phyloP scores from a whole-genome alignment of 2,888 invertebrate genomes.

The Xestia rhomboidea region DNA sequence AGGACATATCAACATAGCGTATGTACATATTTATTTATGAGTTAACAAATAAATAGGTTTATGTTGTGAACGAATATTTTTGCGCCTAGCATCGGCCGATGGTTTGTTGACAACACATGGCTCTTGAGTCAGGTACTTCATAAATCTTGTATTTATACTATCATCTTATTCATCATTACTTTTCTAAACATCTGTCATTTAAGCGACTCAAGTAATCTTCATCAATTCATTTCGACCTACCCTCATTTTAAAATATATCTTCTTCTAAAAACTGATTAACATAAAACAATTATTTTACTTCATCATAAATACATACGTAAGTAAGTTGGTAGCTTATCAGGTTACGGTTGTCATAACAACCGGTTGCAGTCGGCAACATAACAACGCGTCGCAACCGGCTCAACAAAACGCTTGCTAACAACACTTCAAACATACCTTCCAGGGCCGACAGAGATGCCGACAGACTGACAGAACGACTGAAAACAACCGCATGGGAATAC shows the following conservation, averaged over 20 bases:
- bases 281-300: conserved; percentile 19
- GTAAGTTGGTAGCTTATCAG: conserved; percentile 35
- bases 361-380: conserved; percentile 50
- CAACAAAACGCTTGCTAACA: conserved; percentile 52
- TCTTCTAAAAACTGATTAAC: background rate
- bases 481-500: conserved; percentile 21
- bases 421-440: conserved; percentile 53
- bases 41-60: conserved; percentile 44
- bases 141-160: background rate
- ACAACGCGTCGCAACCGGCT: conserved; percentile 36
- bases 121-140: conserved; percentile 1
- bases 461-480: conserved; percentile 34
- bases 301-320: background rate
- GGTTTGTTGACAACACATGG: conserved; percentile 38
- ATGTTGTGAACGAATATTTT: conserved; percentile 23
- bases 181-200: conserved; percentile 1
- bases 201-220: background rate
- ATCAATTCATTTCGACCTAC: conserved; percentile 31
- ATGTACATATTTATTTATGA: conserved; percentile 34
- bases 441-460: conserved; percentile 33
- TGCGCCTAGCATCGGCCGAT: conserved; percentile 19
- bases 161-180: background rate
- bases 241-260: conserved; percentile 24
- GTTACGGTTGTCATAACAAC: conserved; percentile 67
- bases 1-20: conserved; percentile 31